A percentile compares a stretch with the other conserved stretches of the same genome.
phyloP scores from a whole-genome alignment of 2,888 invertebrate genomes.

The Epirrhoe alternata region DNA sequence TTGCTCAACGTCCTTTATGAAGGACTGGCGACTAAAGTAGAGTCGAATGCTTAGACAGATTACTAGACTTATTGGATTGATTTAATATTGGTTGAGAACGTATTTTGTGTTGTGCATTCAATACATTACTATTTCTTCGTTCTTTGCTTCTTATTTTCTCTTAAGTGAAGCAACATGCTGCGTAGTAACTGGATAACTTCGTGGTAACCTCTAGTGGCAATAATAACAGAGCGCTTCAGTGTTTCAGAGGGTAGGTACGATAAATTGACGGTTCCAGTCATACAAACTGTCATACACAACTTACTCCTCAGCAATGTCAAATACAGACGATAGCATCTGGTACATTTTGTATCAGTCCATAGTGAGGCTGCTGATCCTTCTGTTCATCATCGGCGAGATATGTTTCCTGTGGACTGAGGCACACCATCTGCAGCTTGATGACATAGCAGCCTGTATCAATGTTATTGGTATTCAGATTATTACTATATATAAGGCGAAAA shows the following conservation, averaged over 20 bases:
- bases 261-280: too few relatives aligned
- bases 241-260: too few relatives aligned
- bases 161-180: too few relatives aligned
- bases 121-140: too few relatives aligned
- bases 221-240: too few relatives aligned
- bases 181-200: too few relatives aligned
- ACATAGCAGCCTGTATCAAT: slow-evolving; percentile 61
- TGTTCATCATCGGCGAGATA: slow-evolving; percentile 58
- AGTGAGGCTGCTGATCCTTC: slow-evolving; percentile 49
- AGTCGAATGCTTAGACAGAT: neutral
- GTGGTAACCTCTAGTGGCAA: too few relatives aligned
- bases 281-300: neutral
- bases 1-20: neutral
- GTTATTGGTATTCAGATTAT: slow-evolving; percentile 63
- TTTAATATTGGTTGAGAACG: too few relatives aligned
- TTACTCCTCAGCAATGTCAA: slow-evolving; percentile 54
- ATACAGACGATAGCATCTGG: slow-evolving; percentile 51
- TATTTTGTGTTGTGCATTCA: too few relatives aligned
- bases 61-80: neutral
- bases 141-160: too few relatives aligned
- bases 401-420: slow-evolving; percentile 57
- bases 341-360: slow-evolving; percentile 59
- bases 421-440: slow-evolving; percentile 53
- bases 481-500: slow-evolving; percentile 61
- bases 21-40: neutral